These are phyloP conservation scores for Petrocephalus zakoni DNA, from an alignment of 2,113 vertebrate species.

Conservation along the genomic window DNA sequence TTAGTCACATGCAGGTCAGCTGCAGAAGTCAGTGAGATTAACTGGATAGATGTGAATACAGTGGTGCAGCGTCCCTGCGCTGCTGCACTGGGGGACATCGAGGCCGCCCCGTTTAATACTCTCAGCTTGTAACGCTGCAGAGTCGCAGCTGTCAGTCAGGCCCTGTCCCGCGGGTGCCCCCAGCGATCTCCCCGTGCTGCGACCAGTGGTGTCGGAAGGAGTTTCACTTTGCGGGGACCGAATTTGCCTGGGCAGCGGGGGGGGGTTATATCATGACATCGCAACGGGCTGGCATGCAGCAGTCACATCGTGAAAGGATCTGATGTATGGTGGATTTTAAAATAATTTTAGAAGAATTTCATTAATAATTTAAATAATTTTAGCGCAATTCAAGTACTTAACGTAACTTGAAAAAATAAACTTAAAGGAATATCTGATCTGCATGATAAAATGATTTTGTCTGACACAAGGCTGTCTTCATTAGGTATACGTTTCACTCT, in stretches of 20 bases:
- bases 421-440: background rate
- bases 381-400: background rate
- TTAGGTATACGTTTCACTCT: background rate
- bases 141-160: background rate
- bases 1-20: background rate
- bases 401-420: background rate
- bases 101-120: background rate
- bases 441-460: background rate
- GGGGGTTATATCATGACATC: background rate
- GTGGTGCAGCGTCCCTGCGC: background rate
- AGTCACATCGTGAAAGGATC: background rate
- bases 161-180: constrained; percentile 39
- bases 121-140: background rate
- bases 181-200: constrained; percentile 31
- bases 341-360: background rate
- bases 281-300: background rate
- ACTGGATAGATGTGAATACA: background rate
- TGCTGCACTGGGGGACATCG: background rate
- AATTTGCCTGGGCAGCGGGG: background rate
- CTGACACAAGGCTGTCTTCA: background rate
- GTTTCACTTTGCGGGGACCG: background rate
- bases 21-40: background rate
- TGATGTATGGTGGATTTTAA: background rate
- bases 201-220: background rate
- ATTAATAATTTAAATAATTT: background rate